phyloP scores from a whole-genome alignment of 2,113 vertebrate genomes.

The Passer montanus region DNA sequence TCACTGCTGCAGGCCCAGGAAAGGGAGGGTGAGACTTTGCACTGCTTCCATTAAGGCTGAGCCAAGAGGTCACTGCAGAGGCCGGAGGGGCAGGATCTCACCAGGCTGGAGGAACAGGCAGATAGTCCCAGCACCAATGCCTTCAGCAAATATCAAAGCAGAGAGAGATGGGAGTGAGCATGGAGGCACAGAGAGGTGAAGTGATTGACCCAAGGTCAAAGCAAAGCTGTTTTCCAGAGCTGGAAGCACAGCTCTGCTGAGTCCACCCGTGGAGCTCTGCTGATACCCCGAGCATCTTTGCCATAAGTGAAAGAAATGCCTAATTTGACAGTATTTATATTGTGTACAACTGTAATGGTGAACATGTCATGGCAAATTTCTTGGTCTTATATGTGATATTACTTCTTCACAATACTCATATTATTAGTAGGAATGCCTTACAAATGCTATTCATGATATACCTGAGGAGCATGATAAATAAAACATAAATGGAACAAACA shows the following conservation, averaged over 20 bases:
- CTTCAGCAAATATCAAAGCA: not conserved
- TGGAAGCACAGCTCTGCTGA: not conserved
- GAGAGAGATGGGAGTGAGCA: not conserved
- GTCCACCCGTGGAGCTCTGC: not conserved
- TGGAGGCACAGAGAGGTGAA: not conserved
- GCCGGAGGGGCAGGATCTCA: not conserved
- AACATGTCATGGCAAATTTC: not conserved
- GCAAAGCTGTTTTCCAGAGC: not conserved
- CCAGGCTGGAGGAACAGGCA: not conserved
- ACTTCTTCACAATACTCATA: not conserved
- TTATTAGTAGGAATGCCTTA: not conserved
- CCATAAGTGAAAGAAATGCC: not conserved
- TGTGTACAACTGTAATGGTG: not conserved
- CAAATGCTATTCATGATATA: conserved; percentile 13
- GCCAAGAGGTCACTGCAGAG: not conserved
- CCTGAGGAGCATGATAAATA: conserved; percentile 4
- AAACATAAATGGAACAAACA: not conserved
- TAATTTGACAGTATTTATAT: not conserved
- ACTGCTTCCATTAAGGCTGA: not conserved
- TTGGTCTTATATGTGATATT: not conserved
- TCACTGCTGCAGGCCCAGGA: not conserved
- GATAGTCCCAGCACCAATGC: accelerated
- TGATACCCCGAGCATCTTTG: accelerated
- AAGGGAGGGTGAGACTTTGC: not conserved
- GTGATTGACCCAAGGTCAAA: not conserved